Base-by-base conservation (phyloP, 2,888 invertebrate species). In the Anticlea derivata region DNA sequence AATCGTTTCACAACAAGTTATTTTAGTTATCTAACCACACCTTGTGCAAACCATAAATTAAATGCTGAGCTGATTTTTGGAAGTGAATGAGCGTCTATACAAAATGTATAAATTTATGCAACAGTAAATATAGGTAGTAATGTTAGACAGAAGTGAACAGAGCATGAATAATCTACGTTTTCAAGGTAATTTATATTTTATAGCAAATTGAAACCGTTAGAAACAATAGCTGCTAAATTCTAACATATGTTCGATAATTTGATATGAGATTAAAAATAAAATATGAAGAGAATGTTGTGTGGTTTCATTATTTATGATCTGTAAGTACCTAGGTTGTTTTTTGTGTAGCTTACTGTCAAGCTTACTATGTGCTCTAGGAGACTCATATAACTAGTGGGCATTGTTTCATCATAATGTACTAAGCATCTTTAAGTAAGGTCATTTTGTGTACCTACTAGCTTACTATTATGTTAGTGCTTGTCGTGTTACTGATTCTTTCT, bases 171-270 rank as follows among this genome's bases (percentile, higher is more conserved):
- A 78, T 76, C 73, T 71, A 73, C 78, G 79, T 78, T 83, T 83
- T 80, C 80, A 83, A 82, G 68, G 74, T 81, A 76, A 80, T 79
- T 81, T 83, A 82, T 86, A 84, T 83, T 84, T 81, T 81, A 76
- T 81, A 83, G 80, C 70, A 70, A 77, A 78, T 71, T 70, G 76
- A 76, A 83, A 79, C 74, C 73, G 66, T 78, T 83, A 83, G 78
- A 76, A 64, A 78, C 75, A 74, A 76, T 84, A 83, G 79, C 58
- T 74, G 50, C 35, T 81, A 82, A 82, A 78, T 75, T 71, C 68
- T 83, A 85, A 87, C 79, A 84, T 86, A 87, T 87, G 85, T 87
- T 86, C 87, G 73, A 74, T 87, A 83, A 84, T 88, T 88, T 89
- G 86, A 86, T 87, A 89, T 87, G 87, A 89, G 86, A 88, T 86